Evolutionary conservation across 2,113 vertebrate species (phyloP), one percentile per base, ranked within the genome.

Genomic region (Anolis carolinensis): DNA sequence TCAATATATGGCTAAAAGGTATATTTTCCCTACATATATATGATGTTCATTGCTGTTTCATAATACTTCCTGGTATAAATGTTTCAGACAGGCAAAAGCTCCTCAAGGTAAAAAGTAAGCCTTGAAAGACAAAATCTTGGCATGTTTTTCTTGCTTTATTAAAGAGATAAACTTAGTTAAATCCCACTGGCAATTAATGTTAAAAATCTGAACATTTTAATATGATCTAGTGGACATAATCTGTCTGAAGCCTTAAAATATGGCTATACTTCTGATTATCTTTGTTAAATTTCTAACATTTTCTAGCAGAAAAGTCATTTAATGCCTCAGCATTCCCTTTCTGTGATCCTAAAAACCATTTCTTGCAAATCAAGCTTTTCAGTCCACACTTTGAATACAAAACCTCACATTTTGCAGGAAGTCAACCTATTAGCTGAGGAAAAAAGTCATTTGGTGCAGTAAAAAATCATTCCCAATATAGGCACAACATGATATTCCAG

Each of bases 81-180:
- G 72, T 79, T 88, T 48, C 13, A 62, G 52, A 20, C 4, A 70
- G 9, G 63, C 44, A 81, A 14, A 77, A 79, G 32, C 0, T 44
- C 71, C n/a, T 79, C 72, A 52, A 70, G 75, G 48, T 5, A 6
- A 30, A 70, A 30, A 18, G 23, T 65, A 85, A 52, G 76, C 79
- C 50, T 21, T 32, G 83, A 32, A 34, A 81, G 81, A 21, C 0
- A 65, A 71, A 72, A 27, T 44, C 16, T n/a, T 70, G 10, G 52
- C 78, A 84, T 68, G 77, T 80, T 0, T 2, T 14, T 65, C 6
- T 90, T 74, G 30, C 81, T 87, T 72, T 84, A 52, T 86, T n/a
- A 82, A 78, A 84, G 62, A 80, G 52, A 48, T 5, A 82, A 82
- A 32, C 63, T 70, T 32, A 80, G 27, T 52, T 82, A 81, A 48